Evolutionary conservation across 2,113 vertebrate genomes (phyloP).

Genomic region (Bujurquina vittata): DNA sequence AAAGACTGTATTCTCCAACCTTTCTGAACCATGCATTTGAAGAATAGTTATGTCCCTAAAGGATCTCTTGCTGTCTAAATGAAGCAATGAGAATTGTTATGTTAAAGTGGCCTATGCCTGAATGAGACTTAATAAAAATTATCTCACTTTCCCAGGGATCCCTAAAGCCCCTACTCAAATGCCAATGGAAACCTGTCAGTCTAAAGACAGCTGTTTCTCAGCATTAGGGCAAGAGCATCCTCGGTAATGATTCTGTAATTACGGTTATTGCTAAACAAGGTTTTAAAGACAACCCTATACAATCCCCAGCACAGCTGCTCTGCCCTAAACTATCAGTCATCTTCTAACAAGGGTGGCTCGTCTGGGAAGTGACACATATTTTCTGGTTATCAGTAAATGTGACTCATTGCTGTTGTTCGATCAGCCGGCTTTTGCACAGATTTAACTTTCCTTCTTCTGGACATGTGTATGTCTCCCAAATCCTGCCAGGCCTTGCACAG

Average conservation of each 20-base stretch:
- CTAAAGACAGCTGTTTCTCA: conserved; percentile 70
- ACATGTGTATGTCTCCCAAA: not conserved
- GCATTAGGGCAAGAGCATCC: conserved; percentile 40
- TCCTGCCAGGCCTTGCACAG: not conserved
- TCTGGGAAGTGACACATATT: conserved; percentile 27
- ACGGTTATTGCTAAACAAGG: conserved; percentile 63
- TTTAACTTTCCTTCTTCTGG: not conserved
- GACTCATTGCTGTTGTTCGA: not conserved
- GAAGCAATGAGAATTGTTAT: not conserved
- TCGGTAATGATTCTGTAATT: conserved; percentile 65
- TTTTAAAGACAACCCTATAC: conserved; percentile 45
- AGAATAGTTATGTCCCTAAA: not conserved
- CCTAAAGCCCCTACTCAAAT: not conserved
- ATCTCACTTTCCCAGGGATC: conserved; percentile 41
- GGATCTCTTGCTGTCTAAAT: not conserved
- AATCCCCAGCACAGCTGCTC: conserved; percentile 60
- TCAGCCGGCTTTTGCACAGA: not conserved
- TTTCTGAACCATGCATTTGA: not conserved
- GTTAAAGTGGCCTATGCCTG: not conserved
- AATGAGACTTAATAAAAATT: not conserved
- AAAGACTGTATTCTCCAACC: not conserved
- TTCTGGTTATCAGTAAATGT: conserved; percentile 19
- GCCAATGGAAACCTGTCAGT: conserved; percentile 43
- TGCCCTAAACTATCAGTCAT: conserved; percentile 20
- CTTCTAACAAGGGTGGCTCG: conserved; percentile 50